Conservation (phyloP, 2,888 invertebrate species). For the Troides aeacus region DNA sequence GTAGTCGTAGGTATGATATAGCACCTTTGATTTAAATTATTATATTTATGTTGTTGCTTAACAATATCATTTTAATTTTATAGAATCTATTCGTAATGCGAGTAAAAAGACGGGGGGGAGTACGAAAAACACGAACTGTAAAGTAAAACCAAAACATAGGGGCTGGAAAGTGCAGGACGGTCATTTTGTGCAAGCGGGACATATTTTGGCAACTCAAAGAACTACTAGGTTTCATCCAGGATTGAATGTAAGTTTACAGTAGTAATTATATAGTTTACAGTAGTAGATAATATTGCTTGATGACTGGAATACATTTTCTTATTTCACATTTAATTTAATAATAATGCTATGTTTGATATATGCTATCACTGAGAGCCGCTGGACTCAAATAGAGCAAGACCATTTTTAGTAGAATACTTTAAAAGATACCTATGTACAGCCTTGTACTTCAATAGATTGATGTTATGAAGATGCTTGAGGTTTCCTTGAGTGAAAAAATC, state of each 20-base stretch:
- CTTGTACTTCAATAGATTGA: no score
- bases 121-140: constrained; percentile 84
- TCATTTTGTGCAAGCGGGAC: constrained; percentile 81
- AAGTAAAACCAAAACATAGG: constrained; percentile 86
- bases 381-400: no score
- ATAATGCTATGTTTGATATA: no score
- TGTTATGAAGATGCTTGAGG: no score
- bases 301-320: no score
- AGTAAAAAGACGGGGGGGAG: constrained; percentile 88
- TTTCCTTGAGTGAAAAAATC: no score
- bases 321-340: no score
- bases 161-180: constrained; percentile 90
- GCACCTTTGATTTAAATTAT: constrained; percentile 22
- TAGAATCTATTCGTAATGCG: constrained; percentile 79
- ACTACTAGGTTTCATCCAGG: constrained; percentile 89
- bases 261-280: no score
- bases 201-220: constrained; percentile 85
- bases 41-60: constrained; percentile 8
- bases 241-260: constrained; percentile 79
- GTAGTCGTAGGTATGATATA: constrained; percentile 14
- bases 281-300: no score
- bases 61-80: constrained; percentile 32
- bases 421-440: no score
- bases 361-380: no score
- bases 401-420: no score